Evolutionary conservation across 2,113 vertebrate species (phyloP), one percentile per base, ranked within the genome.

Genomic region (Nibea albiflora): DNA sequence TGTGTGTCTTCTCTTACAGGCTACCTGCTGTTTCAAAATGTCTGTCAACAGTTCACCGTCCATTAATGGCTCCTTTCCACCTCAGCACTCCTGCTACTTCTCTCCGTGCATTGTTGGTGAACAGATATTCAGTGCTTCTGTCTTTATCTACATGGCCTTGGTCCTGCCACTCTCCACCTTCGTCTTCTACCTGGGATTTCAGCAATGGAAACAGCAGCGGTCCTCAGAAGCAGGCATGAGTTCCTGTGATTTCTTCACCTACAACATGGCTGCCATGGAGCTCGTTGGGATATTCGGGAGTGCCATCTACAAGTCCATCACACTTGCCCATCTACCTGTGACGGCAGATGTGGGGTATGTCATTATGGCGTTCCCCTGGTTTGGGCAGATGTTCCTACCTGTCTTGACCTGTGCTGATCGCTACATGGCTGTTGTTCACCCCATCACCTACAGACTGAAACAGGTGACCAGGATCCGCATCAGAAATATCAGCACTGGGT

Each of bases 371-470:
- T 39, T 76, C 16, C 47, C 64, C 7, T 63, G 61, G 44, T 1
- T 0, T 28, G 79, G 69, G 11, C 28, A 73, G 19, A 67, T 52
- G 5, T 0, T 10, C 0, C 58, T 73, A 2, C 78, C 11, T 7
- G 0, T 42, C 15, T 12, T 85, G 20, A 64, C 70, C 26, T 79
- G 86, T 16, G 26, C 28, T 12, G 86, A 88, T 11, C 65, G 20
- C 46, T 88, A 88, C 69, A 39, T 88, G 58, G 82, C 86, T 24
- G 70, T 77, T 1, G 81, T 88, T 5, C 66, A 88, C 49, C 83
- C 86, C 15, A 5, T 88, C 56, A 65, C 17, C 49, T 84, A 84
- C 73, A 5, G 20, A 0, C 64, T 85, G 47, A 79, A 4, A 22
- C 11, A 50, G n/a, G 10, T 1, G 1, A 6, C 1, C 2, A 56